Evolutionary conservation across 1,140 invertebrate species (phyloP), one percentile per base, ranked within the genome.

Genomic region (Drosophila dunni): DNA sequence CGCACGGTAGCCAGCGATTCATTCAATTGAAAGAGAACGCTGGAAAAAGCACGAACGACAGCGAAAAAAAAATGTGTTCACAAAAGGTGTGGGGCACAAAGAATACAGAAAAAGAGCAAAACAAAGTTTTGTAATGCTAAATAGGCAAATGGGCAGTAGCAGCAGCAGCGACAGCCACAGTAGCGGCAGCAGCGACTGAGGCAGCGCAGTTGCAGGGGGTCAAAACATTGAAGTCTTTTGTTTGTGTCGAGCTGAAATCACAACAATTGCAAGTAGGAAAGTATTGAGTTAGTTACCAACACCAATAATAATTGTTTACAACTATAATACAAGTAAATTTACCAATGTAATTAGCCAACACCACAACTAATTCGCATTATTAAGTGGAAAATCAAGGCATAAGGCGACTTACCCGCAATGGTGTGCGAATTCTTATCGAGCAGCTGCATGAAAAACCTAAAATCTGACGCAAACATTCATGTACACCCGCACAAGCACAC

Each of bases 121-220:
- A 79, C 83, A 88, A 53, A 79, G 79, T 88, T 88, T 88, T 88
- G 83, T 79, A 89, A 88, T 88, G 83, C 83, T 88, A 86, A 86
- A 88, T 83, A 83, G 76, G 42, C 45, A 74, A 54, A 51, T 62
- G 46, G 56, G 42, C 48, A 42, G 44, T 42, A 46, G 38, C 51
- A 62, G 63, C 50, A 40, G 13, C 46, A 50, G 69, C 9, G 36
- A 51, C 36, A 34, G 34, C 13, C 34, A 29, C 11, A 36, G 45
- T 57, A 10, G 9, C 24, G 24, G 48, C 13, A 33, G 51, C 24
- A 33, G 24, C 24, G 24, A 29, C 24, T 29, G 24, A 50, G 48
- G 20, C 64, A 64, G 48, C 64, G 48, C 48, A 67, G n/a, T 60
- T 73, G 45, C 63, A 54, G 62, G 69, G 57, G 46, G 64, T 46